Evolutionary conservation across 2,888 invertebrate species (phyloP).

Genomic region (Crepidodera aurea): DNA sequence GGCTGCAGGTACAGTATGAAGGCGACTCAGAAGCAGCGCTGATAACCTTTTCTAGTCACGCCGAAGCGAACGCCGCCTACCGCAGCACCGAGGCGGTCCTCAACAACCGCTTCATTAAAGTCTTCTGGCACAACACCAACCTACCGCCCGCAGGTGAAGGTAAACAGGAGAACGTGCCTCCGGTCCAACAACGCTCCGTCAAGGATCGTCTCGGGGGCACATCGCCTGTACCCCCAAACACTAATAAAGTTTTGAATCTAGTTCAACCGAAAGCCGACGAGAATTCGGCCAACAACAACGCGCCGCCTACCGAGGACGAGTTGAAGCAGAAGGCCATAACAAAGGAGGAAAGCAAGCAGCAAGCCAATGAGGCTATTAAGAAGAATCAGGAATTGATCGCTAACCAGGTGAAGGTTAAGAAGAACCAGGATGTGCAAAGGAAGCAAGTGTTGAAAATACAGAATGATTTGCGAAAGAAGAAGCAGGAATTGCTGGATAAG

Average conservation of each 20-base stretch:
- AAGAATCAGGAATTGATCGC: slow-evolving; percentile 68
- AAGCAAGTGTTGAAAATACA: slow-evolving; percentile 80
- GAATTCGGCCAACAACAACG: slow-evolving; percentile 9
- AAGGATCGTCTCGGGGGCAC: slow-evolving; percentile 63
- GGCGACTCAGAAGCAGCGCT: slow-evolving; percentile 94
- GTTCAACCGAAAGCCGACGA: slow-evolving; percentile 59
- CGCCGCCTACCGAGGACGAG: slow-evolving; percentile 55
- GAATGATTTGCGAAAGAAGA: slow-evolving; percentile 82
- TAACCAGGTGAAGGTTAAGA: slow-evolving; percentile 73
- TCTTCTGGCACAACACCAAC: slow-evolving; percentile 84
- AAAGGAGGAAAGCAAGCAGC: slow-evolving; percentile 57
- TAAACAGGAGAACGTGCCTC: slow-evolving; percentile 69
- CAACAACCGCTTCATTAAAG: slow-evolving; percentile 97
- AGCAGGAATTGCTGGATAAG: slow-evolving; percentile 86
- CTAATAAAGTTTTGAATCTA: slow-evolving; percentile 60
- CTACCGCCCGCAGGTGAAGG: slow-evolving; percentile 57
- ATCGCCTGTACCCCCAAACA: slow-evolving; percentile 54
- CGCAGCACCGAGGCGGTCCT: slow-evolving; percentile 96
- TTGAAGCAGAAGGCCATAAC: slow-evolving; percentile 41
- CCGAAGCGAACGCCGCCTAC: slow-evolving; percentile 94
- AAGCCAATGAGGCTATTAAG: slow-evolving; percentile 62
- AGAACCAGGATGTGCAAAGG: slow-evolving; percentile 77
- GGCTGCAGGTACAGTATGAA: slow-evolving; percentile 70
- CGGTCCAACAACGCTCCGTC: slow-evolving; percentile 50
- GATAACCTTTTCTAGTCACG: slow-evolving; percentile 85